Percentiles rank a stretch among this genome's conserved stretches.
Conservation (phyloP, 2,888 invertebrate species). For the Brachynemurus nebulosus region DNA sequence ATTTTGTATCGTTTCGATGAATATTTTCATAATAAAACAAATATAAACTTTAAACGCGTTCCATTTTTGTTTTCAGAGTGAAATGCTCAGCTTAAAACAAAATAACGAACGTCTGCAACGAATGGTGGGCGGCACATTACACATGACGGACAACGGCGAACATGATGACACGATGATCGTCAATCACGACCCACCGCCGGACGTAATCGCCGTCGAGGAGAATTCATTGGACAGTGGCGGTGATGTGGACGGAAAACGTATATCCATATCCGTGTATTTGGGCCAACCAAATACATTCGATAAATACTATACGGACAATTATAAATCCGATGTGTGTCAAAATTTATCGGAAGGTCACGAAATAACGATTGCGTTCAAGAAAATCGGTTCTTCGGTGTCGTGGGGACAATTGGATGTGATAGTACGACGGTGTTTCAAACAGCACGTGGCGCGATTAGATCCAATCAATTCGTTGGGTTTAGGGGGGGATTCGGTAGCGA, state of each 20-base stretch:
- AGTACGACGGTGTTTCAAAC: constrained; percentile 84
- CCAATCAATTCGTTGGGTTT: constrained; percentile 78
- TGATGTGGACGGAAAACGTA: constrained; percentile 65
- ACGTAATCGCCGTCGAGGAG: constrained; percentile 18
- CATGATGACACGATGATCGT: constrained; percentile 30
- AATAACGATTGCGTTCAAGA: constrained; percentile 76
- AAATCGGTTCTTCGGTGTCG: constrained; percentile 82
- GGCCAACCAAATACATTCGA: constrained; percentile 68
- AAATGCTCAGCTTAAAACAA: constrained; percentile 92
- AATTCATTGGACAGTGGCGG: constrained; percentile 3
- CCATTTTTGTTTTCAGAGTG: constrained; percentile 49
- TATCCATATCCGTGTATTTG: constrained; percentile 75
- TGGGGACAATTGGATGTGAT: constrained; percentile 92
- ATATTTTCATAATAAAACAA: too few species aligned
- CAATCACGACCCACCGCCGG: constrained; percentile 27
- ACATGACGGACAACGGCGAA: constrained; percentile 25
- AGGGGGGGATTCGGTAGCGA: constrained; percentile 70
- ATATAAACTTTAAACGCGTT: too few species aligned
- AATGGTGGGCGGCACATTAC: constrained; percentile 43
- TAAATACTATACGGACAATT: constrained; percentile 30
- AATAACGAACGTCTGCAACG: constrained; percentile 91
- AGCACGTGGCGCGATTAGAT: constrained; percentile 85
- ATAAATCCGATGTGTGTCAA: constrained; percentile 29
- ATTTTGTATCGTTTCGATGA: too few species aligned
- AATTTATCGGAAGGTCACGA: constrained; percentile 42